These are phyloP conservation scores for Apistogramma diplotaenia DNA, from an alignment of 2,113 vertebrate genomes.

Conservation along the genomic window DNA sequence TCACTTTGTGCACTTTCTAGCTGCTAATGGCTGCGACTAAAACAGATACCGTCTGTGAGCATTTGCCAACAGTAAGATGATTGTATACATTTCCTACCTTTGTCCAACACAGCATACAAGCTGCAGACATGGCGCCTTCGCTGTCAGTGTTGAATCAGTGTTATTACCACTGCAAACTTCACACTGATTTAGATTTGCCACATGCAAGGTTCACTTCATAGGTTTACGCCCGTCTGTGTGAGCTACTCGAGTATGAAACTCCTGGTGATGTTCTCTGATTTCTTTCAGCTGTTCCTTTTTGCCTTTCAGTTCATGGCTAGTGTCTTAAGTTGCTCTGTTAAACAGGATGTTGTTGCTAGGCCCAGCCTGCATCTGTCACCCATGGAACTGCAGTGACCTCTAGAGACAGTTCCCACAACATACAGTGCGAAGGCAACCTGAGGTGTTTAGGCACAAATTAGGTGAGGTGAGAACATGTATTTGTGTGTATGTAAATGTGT, in stretches of 20 bases:
- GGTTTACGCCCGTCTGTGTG: background rate
- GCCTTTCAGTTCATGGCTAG: slow-evolving; percentile 27
- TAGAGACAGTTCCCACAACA: slow-evolving; percentile 78
- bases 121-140: background rate
- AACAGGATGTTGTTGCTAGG: slow-evolving; percentile 55
- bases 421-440: slow-evolving; percentile 64
- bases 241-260: slow-evolving; percentile 51
- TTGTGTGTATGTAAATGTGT: slow-evolving; percentile 33
- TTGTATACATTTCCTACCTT: slow-evolving; percentile 17
- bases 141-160: slow-evolving; percentile 39
- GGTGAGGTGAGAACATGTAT: slow-evolving; percentile 29
- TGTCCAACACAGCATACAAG: slow-evolving; percentile 4
- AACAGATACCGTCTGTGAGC: slow-evolving; percentile 10
- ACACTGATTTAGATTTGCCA: slow-evolving; percentile 48
- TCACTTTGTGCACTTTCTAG: background rate
- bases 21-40: background rate
- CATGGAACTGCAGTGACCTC: slow-evolving; percentile 83
- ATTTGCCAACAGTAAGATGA: background rate
- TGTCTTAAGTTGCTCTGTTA: slow-evolving; percentile 67
- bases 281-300: slow-evolving; percentile 44
- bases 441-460: slow-evolving; percentile 54
- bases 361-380: slow-evolving; percentile 76
- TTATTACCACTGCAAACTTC: slow-evolving; percentile 18
- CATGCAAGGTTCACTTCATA: slow-evolving; percentile 33
- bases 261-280: slow-evolving; percentile 36